Percentiles rank a stretch among this genome's conserved stretches.
Evolutionary conservation across 1,140 invertebrate species (phyloP).

Genomic region (Harlomillsia oculata): DNA sequence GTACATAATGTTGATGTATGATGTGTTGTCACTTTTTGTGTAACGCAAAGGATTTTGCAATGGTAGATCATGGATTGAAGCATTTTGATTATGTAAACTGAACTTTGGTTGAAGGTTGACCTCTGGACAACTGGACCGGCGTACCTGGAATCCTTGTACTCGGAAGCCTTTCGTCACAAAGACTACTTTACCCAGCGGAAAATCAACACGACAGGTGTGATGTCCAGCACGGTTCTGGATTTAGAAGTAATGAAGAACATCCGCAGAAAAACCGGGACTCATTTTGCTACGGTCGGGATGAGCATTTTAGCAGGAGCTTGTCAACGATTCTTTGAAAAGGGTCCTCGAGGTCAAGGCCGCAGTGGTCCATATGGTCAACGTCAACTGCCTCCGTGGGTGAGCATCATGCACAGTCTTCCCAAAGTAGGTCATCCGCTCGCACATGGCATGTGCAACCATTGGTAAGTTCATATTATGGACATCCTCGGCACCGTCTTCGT

Average conservation of each 20-base stretch:
- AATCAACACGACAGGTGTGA: slow-evolving; percentile 18
- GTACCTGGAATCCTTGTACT: slow-evolving; percentile 18
- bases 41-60: no score
- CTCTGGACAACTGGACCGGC: slow-evolving; percentile 10
- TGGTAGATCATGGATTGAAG: no score
- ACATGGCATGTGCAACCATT: slow-evolving; percentile 29
- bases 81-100: no score
- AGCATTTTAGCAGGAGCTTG: slow-evolving; percentile 29
- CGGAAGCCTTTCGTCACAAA: slow-evolving; percentile 23
- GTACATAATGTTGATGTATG: neutral
- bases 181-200: slow-evolving; percentile 29
- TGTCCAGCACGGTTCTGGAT: slow-evolving; percentile 25
- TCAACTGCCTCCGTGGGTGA: slow-evolving; percentile 10
- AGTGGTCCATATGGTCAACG: no score
- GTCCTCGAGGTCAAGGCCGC: no score
- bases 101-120: slow-evolving; percentile 4
- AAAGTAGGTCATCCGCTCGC: slow-evolving; percentile 28
- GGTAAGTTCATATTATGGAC: no score
- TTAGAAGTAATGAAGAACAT: slow-evolving; percentile 22
- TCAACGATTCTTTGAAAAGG: slow-evolving; percentile 12
- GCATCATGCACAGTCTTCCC: slow-evolving; percentile 34
- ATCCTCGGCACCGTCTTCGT: no score
- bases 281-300: slow-evolving; percentile 35
- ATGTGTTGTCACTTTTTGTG: no score
- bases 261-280: slow-evolving; percentile 16